Conservation (phyloP, 2,797 vertebrate species). For the Periparus ater region DNA sequence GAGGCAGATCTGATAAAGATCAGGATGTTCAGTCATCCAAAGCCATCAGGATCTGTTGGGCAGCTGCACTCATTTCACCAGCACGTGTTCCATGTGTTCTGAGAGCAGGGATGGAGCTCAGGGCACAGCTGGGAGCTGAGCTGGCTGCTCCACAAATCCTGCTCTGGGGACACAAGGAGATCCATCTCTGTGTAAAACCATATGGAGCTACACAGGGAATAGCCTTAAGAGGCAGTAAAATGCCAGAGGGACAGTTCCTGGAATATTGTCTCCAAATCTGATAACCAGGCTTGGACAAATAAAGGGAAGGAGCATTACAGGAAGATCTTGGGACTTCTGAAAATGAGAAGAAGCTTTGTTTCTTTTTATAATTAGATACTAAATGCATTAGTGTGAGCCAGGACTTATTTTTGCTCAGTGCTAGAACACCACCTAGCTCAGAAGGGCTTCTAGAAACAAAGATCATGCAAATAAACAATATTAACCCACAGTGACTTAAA, state of each 20-base stretch:
- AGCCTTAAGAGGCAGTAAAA: background rate
- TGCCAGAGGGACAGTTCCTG: background rate
- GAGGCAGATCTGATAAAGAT: background rate
- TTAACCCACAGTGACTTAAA: background rate
- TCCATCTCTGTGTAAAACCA: background rate
- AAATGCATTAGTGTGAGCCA: background rate
- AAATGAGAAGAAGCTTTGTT: background rate
- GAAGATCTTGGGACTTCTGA: background rate
- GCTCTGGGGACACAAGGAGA: background rate
- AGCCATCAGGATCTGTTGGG: background rate
- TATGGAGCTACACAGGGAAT: fast-evolving
- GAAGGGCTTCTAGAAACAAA: background rate
- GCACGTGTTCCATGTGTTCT: background rate
- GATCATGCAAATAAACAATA: background rate
- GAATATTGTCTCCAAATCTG: background rate
- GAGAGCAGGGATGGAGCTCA: background rate
- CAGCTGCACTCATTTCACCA: background rate
- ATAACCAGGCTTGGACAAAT: background rate
- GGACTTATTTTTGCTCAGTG: background rate
- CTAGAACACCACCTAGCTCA: background rate
- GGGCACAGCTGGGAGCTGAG: background rate
- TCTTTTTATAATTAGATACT: background rate
- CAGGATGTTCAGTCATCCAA: background rate
- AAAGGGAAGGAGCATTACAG: background rate
- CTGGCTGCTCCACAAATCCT: background rate